A percentile compares a stretch with the other conserved stretches of the same genome.
These are phyloP conservation scores for Lepidothrix coronata DNA, from an alignment of 2,113 vertebrate genomes.

Conservation along the genomic window DNA sequence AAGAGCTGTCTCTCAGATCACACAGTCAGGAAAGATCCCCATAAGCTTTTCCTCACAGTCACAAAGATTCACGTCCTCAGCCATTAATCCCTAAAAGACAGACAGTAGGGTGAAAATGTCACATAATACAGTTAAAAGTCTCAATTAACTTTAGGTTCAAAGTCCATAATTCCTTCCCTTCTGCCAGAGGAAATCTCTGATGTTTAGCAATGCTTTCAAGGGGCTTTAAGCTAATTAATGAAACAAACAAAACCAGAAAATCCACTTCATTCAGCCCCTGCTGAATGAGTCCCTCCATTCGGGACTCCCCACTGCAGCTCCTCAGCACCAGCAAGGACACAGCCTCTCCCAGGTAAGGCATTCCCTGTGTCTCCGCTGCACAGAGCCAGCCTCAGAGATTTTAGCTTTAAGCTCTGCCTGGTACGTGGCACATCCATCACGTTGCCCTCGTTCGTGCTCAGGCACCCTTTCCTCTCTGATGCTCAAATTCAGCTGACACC, in stretches of 20 bases:
- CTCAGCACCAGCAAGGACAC: neutral
- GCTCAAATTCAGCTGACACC: neutral
- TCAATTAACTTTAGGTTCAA: neutral
- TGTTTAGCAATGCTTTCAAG: neutral
- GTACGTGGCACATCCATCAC: neutral
- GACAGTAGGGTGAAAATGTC: neutral
- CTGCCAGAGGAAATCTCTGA: neutral
- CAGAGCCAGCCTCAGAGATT: neutral
- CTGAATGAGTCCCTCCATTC: rapidly evolving
- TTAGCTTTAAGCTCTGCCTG: neutral
- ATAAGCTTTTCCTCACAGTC: neutral
- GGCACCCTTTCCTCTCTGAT: neutral
- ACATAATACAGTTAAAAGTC: neutral
- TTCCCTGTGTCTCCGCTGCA: neutral
- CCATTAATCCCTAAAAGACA: neutral
- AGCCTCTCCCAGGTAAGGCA: neutral
- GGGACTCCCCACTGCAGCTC: neutral
- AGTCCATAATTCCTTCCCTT: neutral
- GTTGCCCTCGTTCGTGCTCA: rapidly evolving
- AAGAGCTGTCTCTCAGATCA: neutral
- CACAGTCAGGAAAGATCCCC: neutral
- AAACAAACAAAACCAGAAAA: neutral
- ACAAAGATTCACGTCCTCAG: neutral
- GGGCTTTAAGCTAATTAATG: neutral
- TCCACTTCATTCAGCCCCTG: neutral